Percentiles rank a stretch among this genome's conserved stretches.
Evolutionary conservation across 1,140 invertebrate species (phyloP).

Genomic region (Caenorhabditis inopinata): DNA sequence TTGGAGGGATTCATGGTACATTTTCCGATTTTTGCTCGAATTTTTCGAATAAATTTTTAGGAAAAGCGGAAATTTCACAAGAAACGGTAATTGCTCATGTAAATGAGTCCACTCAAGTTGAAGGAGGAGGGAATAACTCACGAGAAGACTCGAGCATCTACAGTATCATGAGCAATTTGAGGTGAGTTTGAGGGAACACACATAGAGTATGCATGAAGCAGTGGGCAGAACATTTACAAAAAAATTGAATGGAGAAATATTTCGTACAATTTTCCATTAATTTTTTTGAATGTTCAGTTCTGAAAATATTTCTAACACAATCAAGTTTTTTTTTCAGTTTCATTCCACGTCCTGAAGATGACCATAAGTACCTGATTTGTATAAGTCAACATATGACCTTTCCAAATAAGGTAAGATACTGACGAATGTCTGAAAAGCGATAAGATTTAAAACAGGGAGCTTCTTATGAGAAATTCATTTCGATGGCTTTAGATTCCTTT

Average conservation of each 20-base stretch:
- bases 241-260: neutral
- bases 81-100: slow-evolving; percentile 29
- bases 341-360: slow-evolving; percentile 46
- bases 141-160: slow-evolving; percentile 11
- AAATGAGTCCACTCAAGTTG: slow-evolving; percentile 25
- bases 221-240: neutral
- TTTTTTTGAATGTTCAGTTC: neutral
- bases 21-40: too few species aligned
- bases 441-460: too few species aligned
- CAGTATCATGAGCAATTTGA: slow-evolving; percentile 43
- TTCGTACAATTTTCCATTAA: neutral
- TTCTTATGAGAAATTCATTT: too few species aligned
- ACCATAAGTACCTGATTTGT: slow-evolving; percentile 45
- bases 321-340: slow-evolving; percentile 39
- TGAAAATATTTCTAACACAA: neutral
- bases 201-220: neutral
- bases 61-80: slow-evolving; percentile 13
- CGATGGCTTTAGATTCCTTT: too few species aligned
- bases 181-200: neutral
- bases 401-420: slow-evolving; percentile 41
- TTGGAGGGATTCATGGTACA: slow-evolving; percentile 36
- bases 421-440: too few species aligned
- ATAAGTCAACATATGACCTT: slow-evolving; percentile 50
- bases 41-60: slow-evolving; percentile 1
- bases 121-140: neutral